Conservation (phyloP, 2,888 invertebrate genomes). For the Junonia oenone region DNA sequence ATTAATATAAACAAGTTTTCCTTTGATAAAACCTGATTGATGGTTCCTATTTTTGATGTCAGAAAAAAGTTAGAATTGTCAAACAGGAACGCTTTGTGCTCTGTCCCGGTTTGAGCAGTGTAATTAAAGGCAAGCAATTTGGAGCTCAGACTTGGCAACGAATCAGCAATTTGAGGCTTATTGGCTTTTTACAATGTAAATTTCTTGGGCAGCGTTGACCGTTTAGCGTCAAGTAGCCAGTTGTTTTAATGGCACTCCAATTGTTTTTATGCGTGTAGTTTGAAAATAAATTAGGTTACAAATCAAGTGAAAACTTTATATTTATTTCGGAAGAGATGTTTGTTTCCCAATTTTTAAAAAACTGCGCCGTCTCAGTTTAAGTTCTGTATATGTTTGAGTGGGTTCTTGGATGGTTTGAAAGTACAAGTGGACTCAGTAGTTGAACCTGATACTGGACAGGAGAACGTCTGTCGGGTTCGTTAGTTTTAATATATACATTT, state of each 20-base stretch:
- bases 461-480: too few relatives aligned
- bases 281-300: background rate
- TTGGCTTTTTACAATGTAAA: background rate
- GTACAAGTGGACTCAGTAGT: too few relatives aligned
- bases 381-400: too few relatives aligned
- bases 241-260: background rate
- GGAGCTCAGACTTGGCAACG: background rate
- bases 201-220: background rate
- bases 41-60: background rate
- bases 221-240: background rate
- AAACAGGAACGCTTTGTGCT: background rate
- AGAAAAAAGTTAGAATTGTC: background rate
- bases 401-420: too few relatives aligned
- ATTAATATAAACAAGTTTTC: too few relatives aligned
- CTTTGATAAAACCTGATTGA: background rate
- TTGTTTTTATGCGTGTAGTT: background rate
- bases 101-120: background rate
- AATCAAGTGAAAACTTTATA: too few relatives aligned
- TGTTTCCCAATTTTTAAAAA: too few relatives aligned
- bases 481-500: too few relatives aligned
- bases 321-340: too few relatives aligned
- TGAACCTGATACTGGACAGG: too few relatives aligned
- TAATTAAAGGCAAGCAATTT: background rate
- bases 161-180: background rate
- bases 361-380: too few relatives aligned